A percentile compares a stretch with the other conserved stretches of the same genome.
Evolutionary conservation across 1,140 invertebrate genomes (phyloP).

Genomic region (Pogonomyrmex barbatus): DNA sequence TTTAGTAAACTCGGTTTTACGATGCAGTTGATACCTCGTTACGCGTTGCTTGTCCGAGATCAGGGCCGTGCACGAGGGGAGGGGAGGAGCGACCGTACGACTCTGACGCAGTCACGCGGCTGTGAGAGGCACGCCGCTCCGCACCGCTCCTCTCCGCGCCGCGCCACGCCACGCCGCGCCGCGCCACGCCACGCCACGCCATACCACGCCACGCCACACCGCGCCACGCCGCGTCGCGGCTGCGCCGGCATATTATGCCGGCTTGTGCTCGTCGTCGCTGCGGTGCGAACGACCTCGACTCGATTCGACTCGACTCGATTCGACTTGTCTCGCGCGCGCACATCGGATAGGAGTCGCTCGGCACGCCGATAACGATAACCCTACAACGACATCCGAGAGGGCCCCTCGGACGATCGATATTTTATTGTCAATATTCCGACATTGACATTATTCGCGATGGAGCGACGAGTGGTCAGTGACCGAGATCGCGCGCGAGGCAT

Average conservation of each 20-base stretch:
- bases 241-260: constrained; percentile 52
- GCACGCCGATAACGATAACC: constrained; percentile 49
- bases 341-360: constrained; percentile 20
- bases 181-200: no score
- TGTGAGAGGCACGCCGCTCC: constrained; percentile 39
- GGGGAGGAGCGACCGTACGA: constrained; percentile 32
- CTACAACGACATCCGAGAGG: background rate
- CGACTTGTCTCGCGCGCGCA: background rate
- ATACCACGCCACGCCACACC: background rate
- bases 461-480: constrained; percentile 28
- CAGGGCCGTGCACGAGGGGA: constrained; percentile 50
- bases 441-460: constrained; percentile 55
- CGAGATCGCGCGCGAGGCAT: constrained; percentile 17
- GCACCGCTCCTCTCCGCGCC: background rate
- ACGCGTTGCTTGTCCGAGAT: constrained; percentile 73
- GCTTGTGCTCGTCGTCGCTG: constrained; percentile 43
- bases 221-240: constrained; percentile 11
- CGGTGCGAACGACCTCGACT: constrained; percentile 73
- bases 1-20: constrained; percentile 70
- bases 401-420: constrained; percentile 6
- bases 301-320: constrained; percentile 44
- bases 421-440: constrained; percentile 55
- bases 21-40: constrained; percentile 76
- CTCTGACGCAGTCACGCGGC: constrained; percentile 64
- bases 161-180: background rate